phyloP scores from a whole-genome alignment of 2,797 vertebrate species.

The Molossus alvarezi region DNA sequence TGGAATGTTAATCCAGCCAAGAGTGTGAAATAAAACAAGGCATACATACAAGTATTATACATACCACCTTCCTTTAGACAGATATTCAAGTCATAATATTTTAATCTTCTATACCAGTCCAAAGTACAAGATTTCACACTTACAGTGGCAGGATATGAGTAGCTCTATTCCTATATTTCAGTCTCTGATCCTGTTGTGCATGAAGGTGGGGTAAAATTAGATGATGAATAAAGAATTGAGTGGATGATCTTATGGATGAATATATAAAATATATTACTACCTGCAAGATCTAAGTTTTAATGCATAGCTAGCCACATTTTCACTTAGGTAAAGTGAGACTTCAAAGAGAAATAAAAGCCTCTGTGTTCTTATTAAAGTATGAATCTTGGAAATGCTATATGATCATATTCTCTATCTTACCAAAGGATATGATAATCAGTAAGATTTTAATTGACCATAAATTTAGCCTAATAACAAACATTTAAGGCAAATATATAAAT shows the following conservation, averaged over 20 bases:
- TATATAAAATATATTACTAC: slow-evolving; percentile 15
- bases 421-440: not conserved
- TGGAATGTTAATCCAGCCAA: not conserved
- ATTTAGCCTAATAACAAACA: not conserved
- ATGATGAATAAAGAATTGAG: not conserved
- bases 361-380: not conserved
- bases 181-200: not conserved
- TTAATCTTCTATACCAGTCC: not conserved
- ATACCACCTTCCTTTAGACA: not conserved
- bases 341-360: not conserved
- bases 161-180: slow-evolving; percentile 19
- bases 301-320: slow-evolving; percentile 2
- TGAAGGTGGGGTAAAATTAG: not conserved
- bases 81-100: not conserved
- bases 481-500: not conserved
- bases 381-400: slow-evolving; percentile 29
- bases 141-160: not conserved
- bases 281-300: slow-evolving; percentile 35
- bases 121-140: not conserved
- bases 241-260: not conserved
- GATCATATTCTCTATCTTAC: not conserved
- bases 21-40: not conserved
- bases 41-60: not conserved
- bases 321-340: not conserved
- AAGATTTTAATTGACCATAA: not conserved